Evolutionary conservation across 1,140 invertebrate genomes (phyloP).

Genomic region (Zaprionus kolodkinae): DNA sequence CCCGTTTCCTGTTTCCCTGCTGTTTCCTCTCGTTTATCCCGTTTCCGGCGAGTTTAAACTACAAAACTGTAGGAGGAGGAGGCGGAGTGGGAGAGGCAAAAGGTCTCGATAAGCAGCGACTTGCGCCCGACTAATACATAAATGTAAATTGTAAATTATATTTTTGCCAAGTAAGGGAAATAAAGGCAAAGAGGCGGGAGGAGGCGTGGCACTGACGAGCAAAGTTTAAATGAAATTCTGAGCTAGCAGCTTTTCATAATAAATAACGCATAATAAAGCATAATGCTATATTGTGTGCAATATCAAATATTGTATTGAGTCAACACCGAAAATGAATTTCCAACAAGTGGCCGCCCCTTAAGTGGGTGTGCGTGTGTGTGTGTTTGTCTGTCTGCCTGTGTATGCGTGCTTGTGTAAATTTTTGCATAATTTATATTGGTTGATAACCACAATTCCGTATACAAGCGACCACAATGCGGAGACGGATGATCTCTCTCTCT

Average conservation of each 20-base stretch:
- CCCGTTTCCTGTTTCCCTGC: slow-evolving; percentile 10
- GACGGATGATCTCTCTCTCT: not conserved
- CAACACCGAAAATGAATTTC: slow-evolving; percentile 33
- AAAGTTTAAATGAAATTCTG: slow-evolving; percentile 78
- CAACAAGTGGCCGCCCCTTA: slow-evolving; percentile 60
- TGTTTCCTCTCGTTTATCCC: slow-evolving; percentile 11
- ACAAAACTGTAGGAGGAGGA: not conserved
- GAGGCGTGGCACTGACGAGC: not conserved
- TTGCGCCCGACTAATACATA: slow-evolving; percentile 38
- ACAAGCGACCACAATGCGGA: slow-evolving; percentile 49
- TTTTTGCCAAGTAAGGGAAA: slow-evolving; percentile 20
- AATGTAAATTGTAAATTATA: slow-evolving; percentile 43
- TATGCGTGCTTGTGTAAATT: slow-evolving; percentile 45
- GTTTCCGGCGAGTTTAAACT: slow-evolving; percentile 31
- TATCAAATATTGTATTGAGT: slow-evolving; percentile 57
- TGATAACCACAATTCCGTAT: slow-evolving; percentile 57
- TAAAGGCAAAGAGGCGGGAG: not conserved
- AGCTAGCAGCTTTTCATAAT: slow-evolving; percentile 79
- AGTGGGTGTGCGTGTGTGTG: slow-evolving; percentile 19
- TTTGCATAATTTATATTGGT: slow-evolving; percentile 77
- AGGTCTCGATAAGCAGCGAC: slow-evolving; percentile 34
- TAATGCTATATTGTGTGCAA: slow-evolving; percentile 67
- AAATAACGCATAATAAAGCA: slow-evolving; percentile 75
- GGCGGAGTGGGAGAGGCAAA: not conserved
- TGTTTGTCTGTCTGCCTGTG: slow-evolving; percentile 36